A percentile compares a stretch with the other conserved stretches of the same genome.
Conservation (phyloP, 2,797 vertebrate genomes). For the Poeciliopsis turneri region DNA sequence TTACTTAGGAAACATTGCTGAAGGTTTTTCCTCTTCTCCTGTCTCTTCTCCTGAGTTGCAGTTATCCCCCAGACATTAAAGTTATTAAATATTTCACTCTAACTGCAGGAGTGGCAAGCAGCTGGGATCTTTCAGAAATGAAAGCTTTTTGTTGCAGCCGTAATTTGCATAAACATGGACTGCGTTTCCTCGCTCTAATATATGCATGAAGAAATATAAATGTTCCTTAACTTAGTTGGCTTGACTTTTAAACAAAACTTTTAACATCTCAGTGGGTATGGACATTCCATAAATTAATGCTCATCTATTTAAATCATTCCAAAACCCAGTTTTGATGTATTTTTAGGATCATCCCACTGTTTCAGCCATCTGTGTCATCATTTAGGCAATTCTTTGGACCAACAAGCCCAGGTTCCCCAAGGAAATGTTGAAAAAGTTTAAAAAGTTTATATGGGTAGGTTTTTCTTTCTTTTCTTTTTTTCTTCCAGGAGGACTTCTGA, state of each 20-base stretch:
- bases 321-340: neutral
- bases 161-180: neutral
- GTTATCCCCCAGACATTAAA: neutral
- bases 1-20: neutral
- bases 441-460: neutral
- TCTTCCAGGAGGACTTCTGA: neutral
- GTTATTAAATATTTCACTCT: neutral
- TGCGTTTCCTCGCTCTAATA: neutral
- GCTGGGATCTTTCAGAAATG: neutral
- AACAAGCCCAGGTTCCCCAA: neutral
- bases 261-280: neutral
- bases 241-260: neutral
- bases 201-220: neutral
- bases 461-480: neutral
- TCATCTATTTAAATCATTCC: neutral
- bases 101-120: neutral
- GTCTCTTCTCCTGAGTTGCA: neutral
- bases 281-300: neutral
- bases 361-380: neutral
- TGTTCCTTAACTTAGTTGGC: neutral
- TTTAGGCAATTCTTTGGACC: neutral
- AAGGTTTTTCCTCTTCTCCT: neutral
- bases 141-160: neutral
- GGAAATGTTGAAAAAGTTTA: neutral
- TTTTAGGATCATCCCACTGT: neutral